Base-by-base conservation (phyloP, 2,113 vertebrate species). In the Proterorhinus semilunaris region DNA sequence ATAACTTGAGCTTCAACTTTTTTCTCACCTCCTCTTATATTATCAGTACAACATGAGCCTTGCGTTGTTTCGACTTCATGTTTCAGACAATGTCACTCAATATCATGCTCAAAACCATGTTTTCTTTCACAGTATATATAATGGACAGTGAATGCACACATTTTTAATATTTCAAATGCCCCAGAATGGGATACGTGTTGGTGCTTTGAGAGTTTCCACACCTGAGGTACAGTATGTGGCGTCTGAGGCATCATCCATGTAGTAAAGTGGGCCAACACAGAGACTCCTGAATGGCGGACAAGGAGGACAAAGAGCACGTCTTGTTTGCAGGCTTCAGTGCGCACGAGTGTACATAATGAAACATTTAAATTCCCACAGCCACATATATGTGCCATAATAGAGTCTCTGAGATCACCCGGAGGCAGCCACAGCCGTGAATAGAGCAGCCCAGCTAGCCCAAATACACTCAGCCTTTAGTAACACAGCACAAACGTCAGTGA, bases 231-330 rank as follows among this genome's bases (percentile, higher is more conserved):
- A 42, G 73, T 75, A 74, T 11, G 44, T 66, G 47, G 58, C 27
- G 1, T 57, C 61, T 51, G 50, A 1, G 13, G 50, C 50, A 15
- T 54, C 52, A 73, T 55, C 55, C 71, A 69, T 16, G 49, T 50
- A 27, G 36, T 54, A 64, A 84, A 87, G 78, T 84, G 76, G 76
- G 85, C 74, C 82, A 83, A 51, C 85, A 78, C 57, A 54, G 72
- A 72, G 70, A 77, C 77, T 68, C 61, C 17, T 71, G 72, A 58
- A 72, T 49, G 70, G 81, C 81, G 69, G n/a, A n/a, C 50, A 69
- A 64, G 69, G 80, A 82, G 63, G 72, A 83, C 78, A 80, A 86
- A 79, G 80, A 86, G 76, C 78, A 86, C 81, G 68, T 74, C 79
- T 69, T 6, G 68, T 80, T 76, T 71, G 75, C 62, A 59, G 54